phyloP scores from a whole-genome alignment of 2,113 vertebrate genomes.

The Rhinoderma darwinii region DNA sequence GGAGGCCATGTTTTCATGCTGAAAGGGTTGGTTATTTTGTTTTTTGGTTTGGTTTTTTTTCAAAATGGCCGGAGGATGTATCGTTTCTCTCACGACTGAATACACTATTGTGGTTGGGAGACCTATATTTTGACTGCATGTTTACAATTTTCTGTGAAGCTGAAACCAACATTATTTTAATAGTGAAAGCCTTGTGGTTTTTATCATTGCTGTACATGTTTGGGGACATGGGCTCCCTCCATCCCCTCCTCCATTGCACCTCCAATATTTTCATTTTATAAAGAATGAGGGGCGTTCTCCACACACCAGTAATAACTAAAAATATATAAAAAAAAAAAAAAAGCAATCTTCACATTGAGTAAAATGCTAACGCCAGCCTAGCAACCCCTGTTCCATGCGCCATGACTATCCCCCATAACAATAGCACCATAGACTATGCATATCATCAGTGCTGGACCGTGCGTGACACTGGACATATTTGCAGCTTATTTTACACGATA shows the following conservation, averaged over 20 bases:
- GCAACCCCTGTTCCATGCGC: background rate
- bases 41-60: too few relatives aligned
- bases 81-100: background rate
- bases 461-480: background rate
- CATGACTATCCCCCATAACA: background rate
- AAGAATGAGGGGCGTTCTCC: background rate
- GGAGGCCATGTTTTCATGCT: background rate
- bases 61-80: background rate
- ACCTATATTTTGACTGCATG: background rate
- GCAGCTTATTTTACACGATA: background rate
- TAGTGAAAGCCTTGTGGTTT: background rate
- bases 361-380: background rate
- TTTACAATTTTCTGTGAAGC: background rate
- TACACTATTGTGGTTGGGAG: background rate
- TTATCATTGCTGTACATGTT: conserved; percentile 1
- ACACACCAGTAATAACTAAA: background rate
- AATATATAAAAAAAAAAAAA: background rate
- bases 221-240: background rate
- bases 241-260: background rate
- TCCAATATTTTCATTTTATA: conserved; percentile 4
- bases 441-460: too few relatives aligned
- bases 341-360: background rate
- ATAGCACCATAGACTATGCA: background rate
- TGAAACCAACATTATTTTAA: background rate
- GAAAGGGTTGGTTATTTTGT: background rate